These are phyloP conservation scores for Mallotus villosus DNA, from an alignment of 2,797 vertebrate species.

Conservation along the genomic window DNA sequence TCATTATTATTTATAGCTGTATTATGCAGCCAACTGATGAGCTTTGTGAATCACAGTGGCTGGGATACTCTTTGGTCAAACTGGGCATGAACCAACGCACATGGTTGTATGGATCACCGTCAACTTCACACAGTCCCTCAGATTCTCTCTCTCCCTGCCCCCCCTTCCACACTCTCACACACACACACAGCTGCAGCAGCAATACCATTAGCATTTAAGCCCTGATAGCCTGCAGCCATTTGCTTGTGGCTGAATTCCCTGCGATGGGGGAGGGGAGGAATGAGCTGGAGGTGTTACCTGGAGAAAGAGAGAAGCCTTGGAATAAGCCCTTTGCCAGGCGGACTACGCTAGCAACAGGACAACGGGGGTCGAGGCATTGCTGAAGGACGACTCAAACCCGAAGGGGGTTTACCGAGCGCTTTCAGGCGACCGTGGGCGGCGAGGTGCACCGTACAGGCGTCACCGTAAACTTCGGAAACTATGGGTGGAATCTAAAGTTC, in stretches of 20 bases:
- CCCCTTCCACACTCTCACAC: background rate
- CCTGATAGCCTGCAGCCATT: constrained; percentile 53
- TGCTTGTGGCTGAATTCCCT: constrained; percentile 52
- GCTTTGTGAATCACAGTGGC: too few relatives aligned
- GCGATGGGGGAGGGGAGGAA: constrained; percentile 33
- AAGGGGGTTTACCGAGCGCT: too few relatives aligned
- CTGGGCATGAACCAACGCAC: background rate
- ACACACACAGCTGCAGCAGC: background rate
- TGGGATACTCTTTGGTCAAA: too few relatives aligned
- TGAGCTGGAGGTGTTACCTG: background rate
- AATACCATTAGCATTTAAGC: constrained; percentile 13
- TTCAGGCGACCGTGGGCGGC: background rate
- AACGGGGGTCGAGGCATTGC: too few relatives aligned
- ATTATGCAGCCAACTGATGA: too few relatives aligned
- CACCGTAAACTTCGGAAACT: background rate
- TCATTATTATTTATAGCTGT: too few relatives aligned
- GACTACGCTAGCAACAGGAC: too few relatives aligned
- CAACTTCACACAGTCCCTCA: background rate
- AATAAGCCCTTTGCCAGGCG: background rate
- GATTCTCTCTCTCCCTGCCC: background rate
- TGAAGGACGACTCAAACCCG: too few relatives aligned
- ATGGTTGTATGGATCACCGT: too few relatives aligned
- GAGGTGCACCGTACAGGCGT: background rate
- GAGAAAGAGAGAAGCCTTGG: constrained; percentile 7
- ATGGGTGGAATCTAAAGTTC: background rate